These are phyloP conservation scores for Anticlea derivata DNA, from an alignment of 2,888 invertebrate genomes.

Conservation along the genomic window DNA sequence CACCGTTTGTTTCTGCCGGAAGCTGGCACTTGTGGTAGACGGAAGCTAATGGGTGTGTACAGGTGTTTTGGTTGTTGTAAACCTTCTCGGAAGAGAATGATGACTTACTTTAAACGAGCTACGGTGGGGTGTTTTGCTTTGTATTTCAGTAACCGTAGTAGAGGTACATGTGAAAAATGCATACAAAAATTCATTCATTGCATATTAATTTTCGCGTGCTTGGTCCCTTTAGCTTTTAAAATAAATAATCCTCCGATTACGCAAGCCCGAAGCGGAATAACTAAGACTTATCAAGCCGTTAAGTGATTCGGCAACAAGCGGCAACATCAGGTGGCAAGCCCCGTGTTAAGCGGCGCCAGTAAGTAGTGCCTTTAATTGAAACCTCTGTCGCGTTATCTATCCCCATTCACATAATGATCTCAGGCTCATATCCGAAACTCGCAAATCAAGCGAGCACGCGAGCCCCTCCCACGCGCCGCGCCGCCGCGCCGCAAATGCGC, in stretches of 20 bases:
- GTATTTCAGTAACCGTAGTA: no score
- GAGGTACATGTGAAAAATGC: no score
- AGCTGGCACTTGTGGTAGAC: constrained; percentile 1
- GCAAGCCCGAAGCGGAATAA: not conserved
- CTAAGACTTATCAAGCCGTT: not conserved
- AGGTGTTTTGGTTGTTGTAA: not conserved
- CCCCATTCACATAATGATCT: constrained; percentile 46
- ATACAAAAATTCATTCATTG: no score
- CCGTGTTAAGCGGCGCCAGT: constrained; percentile 8
- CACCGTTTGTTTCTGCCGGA: constrained; percentile 7
- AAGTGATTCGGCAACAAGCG: constrained; percentile 7
- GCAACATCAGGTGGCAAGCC: constrained; percentile 8
- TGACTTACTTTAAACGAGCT: not conserved
- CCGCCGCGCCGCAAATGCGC: constrained; percentile 81
- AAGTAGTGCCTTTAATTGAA: constrained; percentile 31
- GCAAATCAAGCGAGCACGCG: constrained; percentile 43
- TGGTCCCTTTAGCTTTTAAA: not conserved
- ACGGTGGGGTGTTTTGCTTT: no score
- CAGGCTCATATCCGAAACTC: constrained; percentile 51
- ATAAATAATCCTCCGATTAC: not conserved
- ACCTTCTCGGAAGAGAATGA: not conserved
- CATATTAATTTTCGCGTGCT: no score
- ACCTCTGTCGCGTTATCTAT: constrained; percentile 33
- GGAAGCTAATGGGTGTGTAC: constrained; percentile 9
- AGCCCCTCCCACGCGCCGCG: constrained; percentile 35